Evolutionary conservation across 2,113 vertebrate genomes (phyloP).

Genomic region (Nerophis ophidion): DNA sequence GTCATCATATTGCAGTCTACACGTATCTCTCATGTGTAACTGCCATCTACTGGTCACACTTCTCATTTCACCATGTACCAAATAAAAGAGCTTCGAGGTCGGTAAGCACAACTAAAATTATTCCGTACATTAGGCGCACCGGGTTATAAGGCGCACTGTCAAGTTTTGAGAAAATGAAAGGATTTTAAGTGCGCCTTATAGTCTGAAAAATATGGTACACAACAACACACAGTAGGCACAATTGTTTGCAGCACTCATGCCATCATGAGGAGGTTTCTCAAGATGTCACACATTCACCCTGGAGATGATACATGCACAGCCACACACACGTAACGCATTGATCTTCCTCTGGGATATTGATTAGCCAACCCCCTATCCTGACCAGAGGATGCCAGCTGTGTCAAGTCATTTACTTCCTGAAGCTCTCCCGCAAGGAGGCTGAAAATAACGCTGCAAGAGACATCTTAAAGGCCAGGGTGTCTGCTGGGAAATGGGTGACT

Average conservation of each 20-base stretch:
- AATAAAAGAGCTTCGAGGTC: too few relatives aligned
- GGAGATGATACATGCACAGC: conserved; percentile 34
- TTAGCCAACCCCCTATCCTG: conserved; percentile 54
- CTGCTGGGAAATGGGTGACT: conserved; percentile 48
- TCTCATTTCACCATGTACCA: too few relatives aligned
- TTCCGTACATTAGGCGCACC: too few relatives aligned
- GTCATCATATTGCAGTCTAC: too few relatives aligned
- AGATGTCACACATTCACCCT: conserved; percentile 38
- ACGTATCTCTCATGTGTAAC: too few relatives aligned
- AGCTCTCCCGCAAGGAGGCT: conserved; percentile 52
- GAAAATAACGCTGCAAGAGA: conserved; percentile 51
- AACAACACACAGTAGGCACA: conserved; percentile 5
- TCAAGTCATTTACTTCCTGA: conserved; percentile 53
- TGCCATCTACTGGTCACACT: too few relatives aligned
- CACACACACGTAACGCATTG: conserved; percentile 40
- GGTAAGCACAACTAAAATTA: too few relatives aligned
- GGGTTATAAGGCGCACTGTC: too few relatives aligned
- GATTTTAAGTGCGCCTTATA: too few relatives aligned
- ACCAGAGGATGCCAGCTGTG: conserved; percentile 63
- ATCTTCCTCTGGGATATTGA: conserved; percentile 58
- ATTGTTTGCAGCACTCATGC: neutral
- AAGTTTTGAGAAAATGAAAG: too few relatives aligned
- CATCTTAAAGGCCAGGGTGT: conserved; percentile 52
- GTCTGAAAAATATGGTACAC: neutral
- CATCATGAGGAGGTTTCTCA: conserved; percentile 31